Evolutionary conservation across 2,113 vertebrate genomes (phyloP).

Genomic region (Notiomystis cincta): DNA sequence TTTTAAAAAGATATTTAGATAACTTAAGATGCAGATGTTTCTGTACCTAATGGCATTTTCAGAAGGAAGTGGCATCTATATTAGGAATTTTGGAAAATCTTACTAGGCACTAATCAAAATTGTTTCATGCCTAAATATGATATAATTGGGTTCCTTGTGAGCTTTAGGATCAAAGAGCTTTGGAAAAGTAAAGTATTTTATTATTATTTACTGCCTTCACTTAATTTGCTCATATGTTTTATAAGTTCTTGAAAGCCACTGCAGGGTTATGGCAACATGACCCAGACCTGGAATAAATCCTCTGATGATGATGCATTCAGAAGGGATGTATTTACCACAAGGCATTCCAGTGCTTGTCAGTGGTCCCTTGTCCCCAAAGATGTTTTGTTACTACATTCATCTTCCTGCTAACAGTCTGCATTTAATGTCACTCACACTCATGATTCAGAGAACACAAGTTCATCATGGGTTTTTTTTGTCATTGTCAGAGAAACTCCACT

Average conservation of each 20-base stretch:
- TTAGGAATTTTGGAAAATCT: background rate
- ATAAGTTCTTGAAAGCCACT: background rate
- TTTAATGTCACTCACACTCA: background rate
- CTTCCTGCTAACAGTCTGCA: background rate
- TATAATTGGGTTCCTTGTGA: background rate
- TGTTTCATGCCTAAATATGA: background rate
- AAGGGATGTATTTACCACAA: background rate
- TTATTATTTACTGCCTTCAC: background rate
- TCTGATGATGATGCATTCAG: background rate
- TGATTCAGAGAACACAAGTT: conserved; percentile 1
- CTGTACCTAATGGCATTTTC: background rate
- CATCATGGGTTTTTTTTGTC: background rate
- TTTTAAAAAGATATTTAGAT: background rate
- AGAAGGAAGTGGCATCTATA: background rate
- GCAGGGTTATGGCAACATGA: background rate
- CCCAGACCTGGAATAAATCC: background rate
- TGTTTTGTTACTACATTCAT: background rate
- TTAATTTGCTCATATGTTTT: background rate
- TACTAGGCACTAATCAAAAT: background rate
- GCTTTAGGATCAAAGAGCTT: background rate
- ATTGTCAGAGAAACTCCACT: background rate
- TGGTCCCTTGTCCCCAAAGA: background rate
- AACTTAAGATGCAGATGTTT: background rate
- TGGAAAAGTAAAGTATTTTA: background rate
- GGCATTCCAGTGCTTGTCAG: background rate